Base-by-base conservation (phyloP, 2,888 invertebrate genomes). In the Nipponacmea schrenckii region DNA sequence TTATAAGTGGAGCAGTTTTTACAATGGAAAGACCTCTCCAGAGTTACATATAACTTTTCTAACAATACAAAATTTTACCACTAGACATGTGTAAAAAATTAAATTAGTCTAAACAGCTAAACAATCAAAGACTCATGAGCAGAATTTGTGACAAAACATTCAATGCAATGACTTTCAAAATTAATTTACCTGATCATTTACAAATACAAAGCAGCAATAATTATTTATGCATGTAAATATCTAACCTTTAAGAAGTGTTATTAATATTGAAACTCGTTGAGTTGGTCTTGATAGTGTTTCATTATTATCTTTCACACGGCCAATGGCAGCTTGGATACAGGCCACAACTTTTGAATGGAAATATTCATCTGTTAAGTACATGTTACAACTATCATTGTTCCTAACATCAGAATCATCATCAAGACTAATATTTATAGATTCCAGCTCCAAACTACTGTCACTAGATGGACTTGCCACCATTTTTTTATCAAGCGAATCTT, bases 261-360 rank as follows among this genome's bases (percentile, higher is more conserved):
- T 66, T 17, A 81, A 72, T 17, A 81, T 74, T 7, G 77, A 73
- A 20, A 85, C 78, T 68, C 84, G 77, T 31, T 80, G 74, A 31
- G 83, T 83, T 64, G 81, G 79, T 27, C 83, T 74, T 17, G 63
- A 64, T 3, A 68, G 20, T 10, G 10, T 1, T 4, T 50, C 10
- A 50, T 71, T 76, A 15, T 76, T 73, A 67, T 84, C 84, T 68
- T 81, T 83, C 48, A 85, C 77, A 78, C 83, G 81, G 8, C 83
- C 76, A 2, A 80, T 74, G n/a, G 85, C 84, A 4, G 79, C 74
- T 69, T 83, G 84, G 14, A 83, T 67, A 74, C 84, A 81, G 5
- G 70, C 50, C 44, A 72, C 62, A 20, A 84, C 77, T n/a, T 83
- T 67, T 8, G 67, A 65, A 17, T 64, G 66, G 24, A 67, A 50